Percentiles rank a stretch among this genome's conserved stretches.
Conservation (phyloP, 2,797 vertebrate genomes). For the Pangasius krempfi region DNA sequence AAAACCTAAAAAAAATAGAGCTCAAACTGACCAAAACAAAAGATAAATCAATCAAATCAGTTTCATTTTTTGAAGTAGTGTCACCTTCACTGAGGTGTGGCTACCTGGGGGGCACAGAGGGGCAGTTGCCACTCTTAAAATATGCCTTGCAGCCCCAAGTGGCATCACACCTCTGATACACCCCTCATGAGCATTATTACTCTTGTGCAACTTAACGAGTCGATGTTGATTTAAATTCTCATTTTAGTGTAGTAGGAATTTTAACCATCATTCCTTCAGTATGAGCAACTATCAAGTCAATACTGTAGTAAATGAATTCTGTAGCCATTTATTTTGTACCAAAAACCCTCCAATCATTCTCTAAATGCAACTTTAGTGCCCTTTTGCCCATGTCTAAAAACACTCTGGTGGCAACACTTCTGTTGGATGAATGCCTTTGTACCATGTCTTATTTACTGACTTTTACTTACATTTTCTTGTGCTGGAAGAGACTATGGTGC, state of each 20-base stretch:
- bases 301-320: not conserved
- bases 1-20: not conserved
- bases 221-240: not conserved
- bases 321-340: not conserved
- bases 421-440: not conserved
- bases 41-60: no score
- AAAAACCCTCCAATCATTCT: not conserved
- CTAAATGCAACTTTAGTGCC: not conserved
- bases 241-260: not conserved
- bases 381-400: not conserved
- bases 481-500: not conserved
- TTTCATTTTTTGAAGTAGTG: not conserved
- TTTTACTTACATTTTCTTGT: not conserved
- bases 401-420: not conserved
- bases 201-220: not conserved
- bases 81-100: not conserved
- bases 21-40: not conserved
- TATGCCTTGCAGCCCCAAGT: not conserved
- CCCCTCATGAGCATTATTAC: no score
- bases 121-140: not conserved
- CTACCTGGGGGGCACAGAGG: not conserved
- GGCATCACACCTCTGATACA: not conserved
- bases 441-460: no score
- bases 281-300: not conserved
- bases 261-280: not conserved